These are phyloP conservation scores for Morus bassanus DNA, from an alignment of 2,797 vertebrate genomes.

Conservation along the genomic window DNA sequence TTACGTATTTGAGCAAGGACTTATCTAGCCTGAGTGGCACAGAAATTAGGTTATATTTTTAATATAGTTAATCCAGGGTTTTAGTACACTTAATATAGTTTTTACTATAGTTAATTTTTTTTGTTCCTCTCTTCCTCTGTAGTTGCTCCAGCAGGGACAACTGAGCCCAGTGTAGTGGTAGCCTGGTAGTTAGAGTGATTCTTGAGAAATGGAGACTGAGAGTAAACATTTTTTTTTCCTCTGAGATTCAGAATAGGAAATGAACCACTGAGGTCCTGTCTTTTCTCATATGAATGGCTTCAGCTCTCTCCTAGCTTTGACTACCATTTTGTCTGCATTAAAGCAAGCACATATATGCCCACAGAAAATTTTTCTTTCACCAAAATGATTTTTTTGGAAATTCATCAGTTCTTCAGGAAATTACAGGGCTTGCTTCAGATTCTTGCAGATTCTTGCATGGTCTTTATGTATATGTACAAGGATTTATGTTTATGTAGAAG, in stretches of 20 bases:
- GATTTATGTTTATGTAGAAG: background rate
- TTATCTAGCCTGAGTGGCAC: background rate
- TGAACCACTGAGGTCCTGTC: background rate
- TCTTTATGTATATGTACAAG: background rate
- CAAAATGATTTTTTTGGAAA: background rate
- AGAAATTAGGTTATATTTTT: background rate
- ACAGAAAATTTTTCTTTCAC: background rate
- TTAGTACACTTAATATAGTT: background rate
- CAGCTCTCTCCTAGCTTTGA: background rate
- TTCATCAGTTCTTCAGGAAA: background rate
- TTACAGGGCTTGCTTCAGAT: background rate
- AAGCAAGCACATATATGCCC: background rate
- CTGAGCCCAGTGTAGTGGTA: background rate
- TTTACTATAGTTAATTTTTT: background rate
- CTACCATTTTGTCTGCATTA: background rate
- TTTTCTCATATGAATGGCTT: conserved; percentile 14
- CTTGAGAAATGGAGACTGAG: background rate
- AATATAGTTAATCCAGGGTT: background rate
- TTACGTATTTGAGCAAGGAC: background rate
- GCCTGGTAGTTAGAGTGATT: background rate
- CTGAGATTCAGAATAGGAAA: conserved; percentile 14
- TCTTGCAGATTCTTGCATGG: background rate
- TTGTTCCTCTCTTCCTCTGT: background rate
- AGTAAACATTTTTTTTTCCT: background rate
- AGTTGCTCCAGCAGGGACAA: background rate